Evolutionary conservation across 1,140 invertebrate species (phyloP).

Genomic region (Melitaea cinxia): DNA sequence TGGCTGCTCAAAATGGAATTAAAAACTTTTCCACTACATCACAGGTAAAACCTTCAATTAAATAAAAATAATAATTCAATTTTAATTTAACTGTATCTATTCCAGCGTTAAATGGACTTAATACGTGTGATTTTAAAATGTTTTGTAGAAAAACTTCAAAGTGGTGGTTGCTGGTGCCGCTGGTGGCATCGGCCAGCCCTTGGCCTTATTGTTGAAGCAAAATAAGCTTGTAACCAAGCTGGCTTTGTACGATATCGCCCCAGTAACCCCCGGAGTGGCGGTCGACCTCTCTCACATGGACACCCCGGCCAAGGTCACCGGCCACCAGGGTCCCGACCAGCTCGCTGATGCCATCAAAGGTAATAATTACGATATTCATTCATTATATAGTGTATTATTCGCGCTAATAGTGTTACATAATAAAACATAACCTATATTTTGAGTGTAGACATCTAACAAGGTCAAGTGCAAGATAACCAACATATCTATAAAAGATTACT

Average conservation of each 20-base stretch:
- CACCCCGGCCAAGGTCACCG: conserved; percentile 91
- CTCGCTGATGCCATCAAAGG: conserved; percentile 85
- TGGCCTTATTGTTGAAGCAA: conserved; percentile 97
- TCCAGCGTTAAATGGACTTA: background rate
- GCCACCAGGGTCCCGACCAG: conserved; percentile 89
- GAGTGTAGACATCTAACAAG: conserved; percentile 22
- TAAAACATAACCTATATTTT: conserved; percentile 42
- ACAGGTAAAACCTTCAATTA: conserved; percentile 69
- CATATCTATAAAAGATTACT: too few relatives aligned
- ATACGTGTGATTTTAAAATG: conserved; percentile 1
- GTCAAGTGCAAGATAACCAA: conserved; percentile 27
- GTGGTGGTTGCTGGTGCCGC: conserved; percentile 97
- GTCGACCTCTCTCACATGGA: conserved; percentile 99
- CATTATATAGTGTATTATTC: background rate
- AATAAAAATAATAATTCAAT: background rate
- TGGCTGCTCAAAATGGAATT: conserved; percentile 71
- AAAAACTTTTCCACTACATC: conserved; percentile 82
- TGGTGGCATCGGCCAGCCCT: conserved; percentile 98
- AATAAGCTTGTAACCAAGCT: conserved; percentile 92
- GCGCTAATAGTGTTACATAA: conserved; percentile 41
- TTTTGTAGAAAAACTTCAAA: conserved; percentile 87
- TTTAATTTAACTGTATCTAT: background rate
- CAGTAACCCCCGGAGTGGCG: conserved; percentile 97
- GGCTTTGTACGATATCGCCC: conserved; percentile 96
- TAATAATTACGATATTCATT: conserved; percentile 44